Percentiles rank a stretch among this genome's conserved stretches.
Conservation (phyloP, 2,888 invertebrate genomes). For the Troides aeacus region DNA sequence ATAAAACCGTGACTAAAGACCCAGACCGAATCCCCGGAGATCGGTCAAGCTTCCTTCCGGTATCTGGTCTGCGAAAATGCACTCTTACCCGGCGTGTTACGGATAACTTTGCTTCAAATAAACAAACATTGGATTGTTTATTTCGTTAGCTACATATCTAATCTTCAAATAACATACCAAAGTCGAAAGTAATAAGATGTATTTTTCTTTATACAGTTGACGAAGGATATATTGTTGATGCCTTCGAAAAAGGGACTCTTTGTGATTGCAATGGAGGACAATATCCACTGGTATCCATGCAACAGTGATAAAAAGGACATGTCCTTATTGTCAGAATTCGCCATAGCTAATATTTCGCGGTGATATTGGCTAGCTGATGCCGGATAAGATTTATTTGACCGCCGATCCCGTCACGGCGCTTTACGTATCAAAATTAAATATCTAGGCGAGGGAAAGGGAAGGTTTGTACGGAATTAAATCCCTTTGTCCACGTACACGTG, state of each 20-base stretch:
- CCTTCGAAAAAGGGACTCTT: conserved; percentile 39
- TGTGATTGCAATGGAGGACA: conserved; percentile 29
- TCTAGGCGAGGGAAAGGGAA: conserved; percentile 50
- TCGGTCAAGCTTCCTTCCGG: conserved; percentile 55
- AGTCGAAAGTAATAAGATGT: conserved; percentile 40
- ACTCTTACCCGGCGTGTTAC: conserved; percentile 29
- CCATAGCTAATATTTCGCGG: conserved; percentile 74
- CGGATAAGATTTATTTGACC: conserved; percentile 72
- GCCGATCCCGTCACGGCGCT: conserved; percentile 57
- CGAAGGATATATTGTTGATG: conserved; percentile 32
- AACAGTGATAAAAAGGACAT: conserved; percentile 46
- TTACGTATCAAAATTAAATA: conserved; percentile 78
- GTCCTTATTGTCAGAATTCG: conserved; percentile 66
- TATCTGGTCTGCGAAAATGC: conserved; percentile 28
- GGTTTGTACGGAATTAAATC: conserved; percentile 35
- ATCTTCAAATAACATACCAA: conserved; percentile 44
- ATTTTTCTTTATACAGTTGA: conserved; percentile 42
- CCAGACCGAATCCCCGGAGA: conserved; percentile 67
- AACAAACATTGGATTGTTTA: conserved; percentile 28
- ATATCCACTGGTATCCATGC: conserved; percentile 29
- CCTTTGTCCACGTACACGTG: conserved; percentile 14
- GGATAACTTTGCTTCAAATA: conserved; percentile 24
- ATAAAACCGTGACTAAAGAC: conserved; percentile 76
- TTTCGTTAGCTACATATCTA: conserved; percentile 36
- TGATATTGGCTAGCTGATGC: conserved; percentile 72